A percentile compares a stretch with the other conserved stretches of the same genome.
Evolutionary conservation across 2,888 invertebrate species (phyloP).

Genomic region (Nephrotoma flavescens): DNA sequence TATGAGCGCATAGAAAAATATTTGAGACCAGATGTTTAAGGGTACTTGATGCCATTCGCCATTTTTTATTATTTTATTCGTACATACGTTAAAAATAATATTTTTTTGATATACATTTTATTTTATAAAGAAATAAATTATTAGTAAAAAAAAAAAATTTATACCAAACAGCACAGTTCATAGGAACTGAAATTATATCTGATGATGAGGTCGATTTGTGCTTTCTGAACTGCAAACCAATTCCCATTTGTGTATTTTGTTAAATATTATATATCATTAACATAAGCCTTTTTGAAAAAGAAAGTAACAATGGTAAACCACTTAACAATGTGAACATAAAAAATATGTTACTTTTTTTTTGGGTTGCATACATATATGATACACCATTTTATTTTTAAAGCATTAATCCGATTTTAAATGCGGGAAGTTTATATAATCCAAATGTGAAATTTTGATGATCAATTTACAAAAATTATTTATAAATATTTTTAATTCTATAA

Average conservation of each 20-base stretch:
- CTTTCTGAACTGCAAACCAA: not conserved
- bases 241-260: not conserved
- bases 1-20: not conserved
- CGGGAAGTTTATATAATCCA: not conserved
- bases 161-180: not conserved
- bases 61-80: not conserved
- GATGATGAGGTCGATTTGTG: not conserved
- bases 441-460: not conserved
- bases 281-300: not conserved
- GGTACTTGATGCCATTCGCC: slow-evolving; percentile 4
- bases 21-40: slow-evolving; percentile 2
- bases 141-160: not conserved
- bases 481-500: not conserved
- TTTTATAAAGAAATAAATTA: not conserved
- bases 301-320: not conserved
- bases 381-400: not conserved
- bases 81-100: not conserved
- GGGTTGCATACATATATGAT: not conserved
- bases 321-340: not conserved
- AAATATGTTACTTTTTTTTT: not conserved
- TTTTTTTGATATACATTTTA: not conserved
- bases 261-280: not conserved
- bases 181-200: not conserved
- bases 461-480: not conserved
- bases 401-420: not conserved